Conservation (phyloP, 2,113 vertebrate species). For the Gorilla gorilla region DNA sequence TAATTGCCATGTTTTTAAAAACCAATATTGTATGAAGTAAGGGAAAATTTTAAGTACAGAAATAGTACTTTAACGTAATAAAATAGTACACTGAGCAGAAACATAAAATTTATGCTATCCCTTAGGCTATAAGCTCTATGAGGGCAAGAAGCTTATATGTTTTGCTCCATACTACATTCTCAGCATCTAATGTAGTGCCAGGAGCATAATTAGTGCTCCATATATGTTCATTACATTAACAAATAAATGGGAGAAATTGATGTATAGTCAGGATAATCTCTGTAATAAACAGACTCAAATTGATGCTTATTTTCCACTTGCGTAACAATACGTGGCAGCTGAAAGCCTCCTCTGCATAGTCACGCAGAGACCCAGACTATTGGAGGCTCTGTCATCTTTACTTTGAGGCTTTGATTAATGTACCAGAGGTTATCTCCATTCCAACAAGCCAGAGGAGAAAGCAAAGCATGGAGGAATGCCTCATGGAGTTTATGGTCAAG, state of each 20-base stretch:
- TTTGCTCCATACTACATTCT: not conserved
- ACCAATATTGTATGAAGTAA: not conserved
- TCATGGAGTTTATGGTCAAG: not conserved
- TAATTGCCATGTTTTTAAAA: not conserved
- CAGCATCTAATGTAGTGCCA: not conserved
- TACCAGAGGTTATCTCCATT: not conserved
- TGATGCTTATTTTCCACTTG: not conserved
- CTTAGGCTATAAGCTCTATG: not conserved
- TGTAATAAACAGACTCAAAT: too few species aligned
- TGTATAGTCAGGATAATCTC: not conserved
- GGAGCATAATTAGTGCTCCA: not conserved
- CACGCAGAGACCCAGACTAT: not conserved
- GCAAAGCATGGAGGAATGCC: not conserved
- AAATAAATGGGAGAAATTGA: not conserved
- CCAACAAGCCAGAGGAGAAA: not conserved
- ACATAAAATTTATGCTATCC: not conserved
- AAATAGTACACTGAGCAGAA: not conserved
- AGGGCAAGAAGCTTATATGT: not conserved
- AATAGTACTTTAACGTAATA: not conserved
- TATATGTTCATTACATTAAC: not conserved
- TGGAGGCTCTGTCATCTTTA: not conserved
- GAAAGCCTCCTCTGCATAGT: not conserved
- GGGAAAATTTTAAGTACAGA: not conserved
- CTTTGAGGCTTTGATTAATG: not conserved
- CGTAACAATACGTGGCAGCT: not conserved